Evolutionary conservation across 2,888 invertebrate genomes (phyloP).

Genomic region (Cerastis rubricosa): DNA sequence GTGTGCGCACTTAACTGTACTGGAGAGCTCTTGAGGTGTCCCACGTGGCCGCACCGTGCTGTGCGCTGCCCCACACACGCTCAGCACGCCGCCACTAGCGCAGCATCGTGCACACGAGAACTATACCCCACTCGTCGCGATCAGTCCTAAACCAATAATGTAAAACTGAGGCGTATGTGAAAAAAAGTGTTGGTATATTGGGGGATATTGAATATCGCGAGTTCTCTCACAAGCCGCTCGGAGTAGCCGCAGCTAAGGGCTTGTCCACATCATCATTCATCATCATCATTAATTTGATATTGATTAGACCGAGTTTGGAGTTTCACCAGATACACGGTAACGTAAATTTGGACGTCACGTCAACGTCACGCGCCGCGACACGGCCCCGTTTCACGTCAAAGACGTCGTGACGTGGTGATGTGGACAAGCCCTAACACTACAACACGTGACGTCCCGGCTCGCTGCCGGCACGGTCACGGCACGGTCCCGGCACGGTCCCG

Average conservation of each 20-base stretch:
- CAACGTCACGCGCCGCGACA: too few relatives aligned
- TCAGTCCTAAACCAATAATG: too few relatives aligned
- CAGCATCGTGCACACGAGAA: background rate
- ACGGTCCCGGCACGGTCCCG: background rate
- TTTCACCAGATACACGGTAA: too few relatives aligned
- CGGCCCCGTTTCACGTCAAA: too few relatives aligned
- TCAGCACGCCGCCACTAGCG: background rate
- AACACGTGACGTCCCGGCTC: conserved; percentile 8
- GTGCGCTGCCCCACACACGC: background rate
- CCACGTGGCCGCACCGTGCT: background rate
- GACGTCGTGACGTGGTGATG: too few relatives aligned
- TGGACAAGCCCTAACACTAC: conserved; percentile 18
- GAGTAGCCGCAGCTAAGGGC: conserved; percentile 12
- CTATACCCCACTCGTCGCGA: background rate
- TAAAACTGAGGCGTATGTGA: background rate
- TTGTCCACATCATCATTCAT: too few relatives aligned
- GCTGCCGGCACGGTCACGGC: background rate
- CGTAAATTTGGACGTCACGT: too few relatives aligned
- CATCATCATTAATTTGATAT: too few relatives aligned
- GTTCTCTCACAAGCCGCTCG: background rate
- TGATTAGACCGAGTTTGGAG: too few relatives aligned
- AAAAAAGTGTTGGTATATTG: background rate
- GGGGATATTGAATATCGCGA: background rate
- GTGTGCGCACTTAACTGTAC: background rate
- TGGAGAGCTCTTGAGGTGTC: background rate